phyloP scores from a whole-genome alignment of 2,113 vertebrate species.

The Thunnus maccoyii region DNA sequence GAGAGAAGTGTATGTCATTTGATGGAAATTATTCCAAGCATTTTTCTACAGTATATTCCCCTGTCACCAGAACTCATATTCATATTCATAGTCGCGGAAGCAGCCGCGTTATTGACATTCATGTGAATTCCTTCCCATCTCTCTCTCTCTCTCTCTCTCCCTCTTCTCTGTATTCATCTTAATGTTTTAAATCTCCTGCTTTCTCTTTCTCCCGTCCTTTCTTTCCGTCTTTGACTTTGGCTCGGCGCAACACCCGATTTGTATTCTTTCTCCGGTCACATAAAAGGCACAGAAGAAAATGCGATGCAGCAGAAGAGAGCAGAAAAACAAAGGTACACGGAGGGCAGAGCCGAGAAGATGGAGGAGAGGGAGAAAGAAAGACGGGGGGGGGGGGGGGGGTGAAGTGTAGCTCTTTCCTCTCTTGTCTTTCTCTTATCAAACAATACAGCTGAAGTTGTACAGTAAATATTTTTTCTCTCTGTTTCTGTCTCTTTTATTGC shows the following conservation, averaged over 20 bases:
- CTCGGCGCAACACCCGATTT: slow-evolving; percentile 36
- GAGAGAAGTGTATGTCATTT: slow-evolving; percentile 27
- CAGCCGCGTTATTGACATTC: slow-evolving; percentile 45
- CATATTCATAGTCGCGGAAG: slow-evolving; percentile 58
- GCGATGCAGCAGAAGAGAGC: slow-evolving; percentile 35
- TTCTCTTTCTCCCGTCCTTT: slow-evolving; percentile 24
- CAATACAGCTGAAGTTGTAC: background rate
- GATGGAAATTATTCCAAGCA: slow-evolving; percentile 61
- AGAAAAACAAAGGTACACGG: slow-evolving; percentile 48
- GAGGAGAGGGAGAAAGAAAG: background rate
- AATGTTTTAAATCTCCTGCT: slow-evolving; percentile 42
- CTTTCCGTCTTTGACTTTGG: slow-evolving; percentile 59
- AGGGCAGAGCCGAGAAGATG: slow-evolving; percentile 42
- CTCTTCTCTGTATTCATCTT: slow-evolving; percentile 26
- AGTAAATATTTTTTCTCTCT: background rate
- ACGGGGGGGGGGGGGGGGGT: background rate
- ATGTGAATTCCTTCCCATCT: slow-evolving; percentile 30
- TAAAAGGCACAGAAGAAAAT: slow-evolving; percentile 39
- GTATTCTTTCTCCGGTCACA: slow-evolving; percentile 63
- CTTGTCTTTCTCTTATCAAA: slow-evolving; percentile 29
- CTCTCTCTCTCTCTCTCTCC: background rate
- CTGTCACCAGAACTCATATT: slow-evolving; percentile 49
- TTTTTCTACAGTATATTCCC: slow-evolving; percentile 45
- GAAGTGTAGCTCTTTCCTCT: slow-evolving; percentile 13
- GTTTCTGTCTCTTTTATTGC: background rate